phyloP scores from a whole-genome alignment of 2,797 vertebrate species.

The Urocyon cinereoargenteus region DNA sequence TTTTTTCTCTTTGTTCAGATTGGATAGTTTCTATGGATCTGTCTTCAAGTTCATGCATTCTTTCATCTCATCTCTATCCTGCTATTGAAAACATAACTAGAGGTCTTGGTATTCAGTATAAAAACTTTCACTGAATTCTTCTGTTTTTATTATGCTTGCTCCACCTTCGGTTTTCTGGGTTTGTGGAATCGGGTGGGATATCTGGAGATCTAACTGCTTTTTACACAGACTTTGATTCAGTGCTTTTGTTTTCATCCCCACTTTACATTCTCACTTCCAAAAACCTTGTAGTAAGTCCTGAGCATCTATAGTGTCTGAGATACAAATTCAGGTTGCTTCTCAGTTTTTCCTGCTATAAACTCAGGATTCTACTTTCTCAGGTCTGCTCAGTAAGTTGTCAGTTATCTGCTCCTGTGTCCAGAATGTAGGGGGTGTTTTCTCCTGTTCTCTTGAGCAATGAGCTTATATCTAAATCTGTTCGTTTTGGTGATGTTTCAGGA shows the following conservation, averaged over 20 bases:
- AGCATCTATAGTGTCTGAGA: not conserved
- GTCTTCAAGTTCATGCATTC: not conserved
- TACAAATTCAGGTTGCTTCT: not conserved
- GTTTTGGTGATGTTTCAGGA: constrained; percentile 19
- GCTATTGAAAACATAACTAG: not conserved
- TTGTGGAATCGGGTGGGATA: not conserved
- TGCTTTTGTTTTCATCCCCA: not conserved
- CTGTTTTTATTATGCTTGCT: not conserved
- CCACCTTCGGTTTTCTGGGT: not conserved
- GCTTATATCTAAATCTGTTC: not conserved
- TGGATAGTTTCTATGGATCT: not conserved
- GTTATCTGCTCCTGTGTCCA: not conserved
- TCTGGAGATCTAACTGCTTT: not conserved
- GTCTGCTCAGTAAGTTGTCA: not conserved
- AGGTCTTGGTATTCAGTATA: not conserved
- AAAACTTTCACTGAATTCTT: not conserved
- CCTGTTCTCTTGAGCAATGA: not conserved
- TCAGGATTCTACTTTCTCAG: not conserved
- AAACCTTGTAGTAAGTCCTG: not conserved
- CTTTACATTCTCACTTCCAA: not conserved
- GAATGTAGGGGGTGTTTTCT: not conserved
- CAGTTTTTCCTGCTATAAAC: not conserved
- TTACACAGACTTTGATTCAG: not conserved
- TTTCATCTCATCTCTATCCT: not conserved
- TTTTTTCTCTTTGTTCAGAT: not conserved